phyloP scores from a whole-genome alignment of 2,113 vertebrate genomes.

The Parus major region DNA sequence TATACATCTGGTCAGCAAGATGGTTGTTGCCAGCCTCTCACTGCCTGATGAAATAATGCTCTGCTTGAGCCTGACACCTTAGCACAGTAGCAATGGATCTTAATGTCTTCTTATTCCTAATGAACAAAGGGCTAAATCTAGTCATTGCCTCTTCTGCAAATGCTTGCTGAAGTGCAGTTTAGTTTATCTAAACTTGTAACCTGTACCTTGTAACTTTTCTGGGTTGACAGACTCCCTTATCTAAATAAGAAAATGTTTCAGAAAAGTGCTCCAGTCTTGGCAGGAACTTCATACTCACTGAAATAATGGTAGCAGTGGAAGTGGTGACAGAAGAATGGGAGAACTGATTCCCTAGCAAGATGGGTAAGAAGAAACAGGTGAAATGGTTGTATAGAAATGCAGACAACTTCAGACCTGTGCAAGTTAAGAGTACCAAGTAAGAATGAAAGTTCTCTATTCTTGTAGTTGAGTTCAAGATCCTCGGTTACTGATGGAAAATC shows the following conservation, averaged over 20 bases:
- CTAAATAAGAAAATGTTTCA: background rate
- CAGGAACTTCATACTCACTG: background rate
- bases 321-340: background rate
- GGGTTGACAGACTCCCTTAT: background rate
- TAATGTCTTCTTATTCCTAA: background rate
- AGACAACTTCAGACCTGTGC: background rate
- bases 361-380: background rate
- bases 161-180: background rate
- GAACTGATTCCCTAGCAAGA: background rate
- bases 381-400: background rate
- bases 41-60: background rate
- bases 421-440: background rate
- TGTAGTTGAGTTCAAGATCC: background rate
- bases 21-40: background rate
- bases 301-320: background rate
- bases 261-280: background rate
- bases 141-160: background rate
- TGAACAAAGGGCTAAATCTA: background rate
- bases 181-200: background rate
- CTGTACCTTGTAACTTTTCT: background rate
- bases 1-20: background rate
- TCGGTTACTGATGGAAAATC: background rate
- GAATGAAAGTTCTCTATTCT: background rate
- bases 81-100: background rate
- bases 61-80: background rate